phyloP scores from a whole-genome alignment of 1,140 invertebrate species.

The Diabrotica virgifera region DNA sequence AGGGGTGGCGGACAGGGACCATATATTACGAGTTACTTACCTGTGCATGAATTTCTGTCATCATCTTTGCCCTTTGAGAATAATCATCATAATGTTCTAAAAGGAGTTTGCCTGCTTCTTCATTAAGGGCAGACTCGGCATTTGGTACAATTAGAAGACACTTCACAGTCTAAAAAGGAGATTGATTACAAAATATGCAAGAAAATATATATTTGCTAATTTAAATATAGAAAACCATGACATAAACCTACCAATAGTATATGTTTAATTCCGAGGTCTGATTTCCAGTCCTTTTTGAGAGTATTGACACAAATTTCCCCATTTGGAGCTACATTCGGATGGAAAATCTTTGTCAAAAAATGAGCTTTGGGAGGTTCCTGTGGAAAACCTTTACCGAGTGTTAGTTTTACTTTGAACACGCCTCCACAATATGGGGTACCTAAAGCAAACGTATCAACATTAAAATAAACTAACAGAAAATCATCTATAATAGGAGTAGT shows the following conservation, averaged over 20 bases:
- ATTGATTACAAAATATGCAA: too few relatives aligned
- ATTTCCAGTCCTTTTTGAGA: slow-evolving; percentile 95
- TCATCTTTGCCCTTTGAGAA: slow-evolving; percentile 85
- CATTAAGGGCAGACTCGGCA: slow-evolving; percentile 90
- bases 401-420: slow-evolving; percentile 84
- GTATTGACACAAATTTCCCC: slow-evolving; percentile 98
- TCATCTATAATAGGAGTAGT: background rate
- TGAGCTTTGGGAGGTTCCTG: slow-evolving; percentile 89
- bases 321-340: slow-evolving; percentile 92
- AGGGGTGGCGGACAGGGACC: too few relatives aligned
- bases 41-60: slow-evolving; percentile 91
- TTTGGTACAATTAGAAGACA: slow-evolving; percentile 92
- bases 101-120: slow-evolving; percentile 88
- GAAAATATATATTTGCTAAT: background rate
- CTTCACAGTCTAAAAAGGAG: slow-evolving; percentile 75
- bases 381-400: slow-evolving; percentile 91
- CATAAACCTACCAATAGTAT: slow-evolving; percentile 74
- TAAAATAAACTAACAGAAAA: too few relatives aligned
- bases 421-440: slow-evolving; percentile 85
- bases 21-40: slow-evolving; percentile 41
- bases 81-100: slow-evolving; percentile 91
- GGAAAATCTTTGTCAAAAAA: slow-evolving; percentile 96
- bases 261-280: slow-evolving; percentile 94
- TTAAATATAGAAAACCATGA: background rate
- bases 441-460: slow-evolving; percentile 45